Evolutionary conservation across 2,113 vertebrate genomes (phyloP).

Genomic region (Indicator indicator): DNA sequence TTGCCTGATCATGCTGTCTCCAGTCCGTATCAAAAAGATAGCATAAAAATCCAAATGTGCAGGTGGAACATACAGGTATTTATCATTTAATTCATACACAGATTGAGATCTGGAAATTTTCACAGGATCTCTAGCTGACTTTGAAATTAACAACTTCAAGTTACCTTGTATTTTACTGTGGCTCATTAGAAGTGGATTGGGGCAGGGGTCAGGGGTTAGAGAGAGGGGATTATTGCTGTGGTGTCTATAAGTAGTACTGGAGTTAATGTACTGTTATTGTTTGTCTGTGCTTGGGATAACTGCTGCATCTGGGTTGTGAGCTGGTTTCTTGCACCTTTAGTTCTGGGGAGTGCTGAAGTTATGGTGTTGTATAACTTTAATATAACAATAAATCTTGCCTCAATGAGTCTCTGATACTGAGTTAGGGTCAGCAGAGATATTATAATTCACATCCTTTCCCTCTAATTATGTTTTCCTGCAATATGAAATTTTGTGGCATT

Average conservation of each 20-base stretch:
- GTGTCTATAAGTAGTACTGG: background rate
- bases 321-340: background rate
- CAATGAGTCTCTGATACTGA: background rate
- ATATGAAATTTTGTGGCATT: background rate
- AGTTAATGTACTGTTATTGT: background rate
- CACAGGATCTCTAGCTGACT: background rate
- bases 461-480: background rate
- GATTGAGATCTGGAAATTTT: background rate
- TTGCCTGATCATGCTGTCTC: background rate
- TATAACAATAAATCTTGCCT: background rate
- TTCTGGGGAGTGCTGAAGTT: background rate
- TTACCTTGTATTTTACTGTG: background rate
- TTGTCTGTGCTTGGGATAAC: background rate
- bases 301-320: background rate
- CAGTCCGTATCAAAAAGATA: background rate
- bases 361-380: background rate
- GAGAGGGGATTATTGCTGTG: background rate
- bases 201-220: background rate
- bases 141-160: background rate
- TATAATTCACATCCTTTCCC: background rate
- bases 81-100: background rate
- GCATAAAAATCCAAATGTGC: background rate
- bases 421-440: background rate
- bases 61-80: background rate
- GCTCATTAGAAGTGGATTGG: background rate